These are phyloP conservation scores for Chrysopilus asiliformis DNA, from an alignment of 2,888 invertebrate genomes.

Conservation along the genomic window DNA sequence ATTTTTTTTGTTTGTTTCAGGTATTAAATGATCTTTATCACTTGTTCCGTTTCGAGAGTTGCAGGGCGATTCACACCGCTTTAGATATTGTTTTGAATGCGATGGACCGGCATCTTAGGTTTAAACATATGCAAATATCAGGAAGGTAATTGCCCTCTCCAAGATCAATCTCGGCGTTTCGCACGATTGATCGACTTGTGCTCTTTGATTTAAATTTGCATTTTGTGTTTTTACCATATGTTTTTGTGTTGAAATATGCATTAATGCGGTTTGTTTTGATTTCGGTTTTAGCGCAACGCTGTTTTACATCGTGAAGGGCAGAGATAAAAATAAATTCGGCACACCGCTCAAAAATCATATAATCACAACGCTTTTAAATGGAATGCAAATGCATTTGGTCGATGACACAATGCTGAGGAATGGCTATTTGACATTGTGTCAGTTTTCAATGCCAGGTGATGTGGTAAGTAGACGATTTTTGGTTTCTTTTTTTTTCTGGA, in stretches of 20 bases:
- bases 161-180: too few species aligned
- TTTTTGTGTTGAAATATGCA: too few species aligned
- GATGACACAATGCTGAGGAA: conserved; percentile 94
- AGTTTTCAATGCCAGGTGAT: conserved; percentile 89
- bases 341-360: conserved; percentile 63
- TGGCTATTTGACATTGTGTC: conserved; percentile 86
- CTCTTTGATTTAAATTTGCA: too few species aligned
- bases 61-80: conserved; percentile 59
- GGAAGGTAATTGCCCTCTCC: too few species aligned
- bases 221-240: too few species aligned
- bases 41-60: conserved; percentile 70
- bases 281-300: conserved; percentile 71
- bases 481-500: too few species aligned
- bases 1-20: conserved; percentile 27
- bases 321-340: conserved; percentile 59
- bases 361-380: conserved; percentile 69
- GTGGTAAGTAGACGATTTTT: too few species aligned
- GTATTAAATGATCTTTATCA: conserved; percentile 87
- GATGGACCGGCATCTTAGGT: conserved; percentile 75
- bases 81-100: conserved; percentile 72
- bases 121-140: conserved; percentile 86
- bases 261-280: too few species aligned
- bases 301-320: conserved; percentile 87
- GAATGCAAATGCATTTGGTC: conserved; percentile 72
- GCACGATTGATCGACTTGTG: too few species aligned